Evolutionary conservation across 2,797 vertebrate genomes (phyloP).

Genomic region (Microhierax caerulescens): DNA sequence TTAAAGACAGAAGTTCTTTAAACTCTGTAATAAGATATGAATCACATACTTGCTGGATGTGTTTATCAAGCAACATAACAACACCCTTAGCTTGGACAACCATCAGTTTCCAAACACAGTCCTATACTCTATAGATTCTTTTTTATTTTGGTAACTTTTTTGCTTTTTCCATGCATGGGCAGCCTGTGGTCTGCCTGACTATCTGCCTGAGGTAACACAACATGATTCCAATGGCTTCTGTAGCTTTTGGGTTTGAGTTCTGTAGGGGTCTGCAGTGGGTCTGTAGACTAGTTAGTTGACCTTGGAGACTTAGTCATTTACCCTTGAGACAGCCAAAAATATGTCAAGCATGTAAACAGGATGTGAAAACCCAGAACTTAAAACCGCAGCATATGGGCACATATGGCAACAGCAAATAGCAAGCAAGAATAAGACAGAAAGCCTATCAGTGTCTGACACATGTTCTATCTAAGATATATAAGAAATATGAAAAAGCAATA

Average conservation of each 20-base stretch:
- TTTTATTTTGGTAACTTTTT: not conserved
- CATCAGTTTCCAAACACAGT: not conserved
- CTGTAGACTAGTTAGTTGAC: no score
- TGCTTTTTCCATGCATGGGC: fast-evolving
- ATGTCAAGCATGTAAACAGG: no score
- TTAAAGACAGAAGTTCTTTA: not conserved
- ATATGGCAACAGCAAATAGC: no score
- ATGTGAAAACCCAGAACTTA: no score
- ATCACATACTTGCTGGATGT: not conserved
- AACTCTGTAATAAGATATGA: not conserved
- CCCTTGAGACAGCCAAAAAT: no score
- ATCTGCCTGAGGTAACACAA: not conserved
- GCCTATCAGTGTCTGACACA: no score
- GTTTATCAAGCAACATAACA: not conserved
- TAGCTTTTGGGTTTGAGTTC: not conserved
- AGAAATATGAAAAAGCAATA: no score
- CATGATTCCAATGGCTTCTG: not conserved
- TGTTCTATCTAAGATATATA: no score
- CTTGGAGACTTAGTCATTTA: no score
- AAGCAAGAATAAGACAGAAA: no score
- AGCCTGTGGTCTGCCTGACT: not conserved
- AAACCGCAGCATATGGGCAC: no score
- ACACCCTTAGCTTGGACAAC: not conserved
- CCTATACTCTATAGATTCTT: not conserved
- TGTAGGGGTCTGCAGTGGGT: no score